phyloP scores from a whole-genome alignment of 2,888 invertebrate species.

The Automeris io region DNA sequence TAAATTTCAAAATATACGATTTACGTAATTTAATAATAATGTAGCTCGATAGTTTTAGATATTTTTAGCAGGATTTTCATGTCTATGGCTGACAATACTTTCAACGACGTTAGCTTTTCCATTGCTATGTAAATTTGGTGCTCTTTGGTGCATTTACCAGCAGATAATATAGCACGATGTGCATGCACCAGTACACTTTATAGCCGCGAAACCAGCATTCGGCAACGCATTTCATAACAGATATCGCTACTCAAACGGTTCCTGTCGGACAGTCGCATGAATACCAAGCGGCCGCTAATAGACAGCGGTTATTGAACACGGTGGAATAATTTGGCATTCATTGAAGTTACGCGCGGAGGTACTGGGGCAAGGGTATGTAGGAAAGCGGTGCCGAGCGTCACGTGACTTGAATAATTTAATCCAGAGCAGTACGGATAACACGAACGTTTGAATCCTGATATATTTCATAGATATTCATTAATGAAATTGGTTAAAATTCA shows the following conservation, averaged over 20 bases:
- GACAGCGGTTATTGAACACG: constrained; percentile 46
- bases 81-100: no score
- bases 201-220: constrained; percentile 37
- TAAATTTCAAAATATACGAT: no score
- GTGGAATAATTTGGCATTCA: constrained; percentile 44
- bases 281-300: constrained; percentile 41
- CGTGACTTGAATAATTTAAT: constrained; percentile 55
- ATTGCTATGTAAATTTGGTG: constrained; percentile 76
- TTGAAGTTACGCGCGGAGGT: constrained; percentile 18
- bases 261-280: constrained; percentile 30
- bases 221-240: constrained; percentile 26
- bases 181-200: constrained; percentile 63
- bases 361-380: constrained; percentile 12
- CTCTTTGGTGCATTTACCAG: constrained; percentile 47
- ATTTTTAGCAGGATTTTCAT: no score
- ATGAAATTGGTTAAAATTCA: constrained; percentile 46
- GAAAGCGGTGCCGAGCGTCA: constrained; percentile 26
- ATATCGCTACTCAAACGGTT: constrained; percentile 35
- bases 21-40: no score
- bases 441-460: constrained; percentile 39
- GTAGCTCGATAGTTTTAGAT: no score
- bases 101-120: constrained; percentile 46
- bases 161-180: constrained; percentile 65
- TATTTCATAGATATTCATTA: constrained; percentile 38
- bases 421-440: constrained; percentile 29